These are phyloP conservation scores for Ameiurus melas DNA, from an alignment of 2,113 vertebrate genomes.

Conservation along the genomic window DNA sequence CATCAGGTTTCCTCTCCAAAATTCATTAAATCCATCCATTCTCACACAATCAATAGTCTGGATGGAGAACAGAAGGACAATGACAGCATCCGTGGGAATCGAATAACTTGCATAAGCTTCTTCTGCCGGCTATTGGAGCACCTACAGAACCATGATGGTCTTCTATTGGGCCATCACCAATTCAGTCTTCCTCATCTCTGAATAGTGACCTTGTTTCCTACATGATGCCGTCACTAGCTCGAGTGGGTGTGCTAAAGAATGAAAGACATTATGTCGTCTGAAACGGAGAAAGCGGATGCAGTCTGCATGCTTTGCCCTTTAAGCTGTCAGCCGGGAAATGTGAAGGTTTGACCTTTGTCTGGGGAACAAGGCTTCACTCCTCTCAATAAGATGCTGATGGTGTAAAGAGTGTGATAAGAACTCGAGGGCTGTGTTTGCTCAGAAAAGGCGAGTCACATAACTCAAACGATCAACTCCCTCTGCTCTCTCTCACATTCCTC, in stretches of 20 bases:
- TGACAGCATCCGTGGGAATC: constrained; percentile 48
- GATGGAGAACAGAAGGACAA: constrained; percentile 20
- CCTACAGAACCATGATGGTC: constrained; percentile 4
- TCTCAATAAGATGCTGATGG: constrained; percentile 17
- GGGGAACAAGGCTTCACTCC: constrained; percentile 13
- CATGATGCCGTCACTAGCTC: not conserved
- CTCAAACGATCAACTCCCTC: not conserved
- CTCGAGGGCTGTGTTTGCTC: constrained; percentile 16
- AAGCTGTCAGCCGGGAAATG: constrained; percentile 10
- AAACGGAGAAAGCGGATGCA: not conserved
- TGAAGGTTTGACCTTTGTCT: constrained; percentile 47
- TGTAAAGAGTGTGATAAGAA: constrained; percentile 33
- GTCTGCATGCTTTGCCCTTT: constrained; percentile 28
- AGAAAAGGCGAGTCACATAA: not conserved
- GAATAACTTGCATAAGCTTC: constrained; percentile 47
- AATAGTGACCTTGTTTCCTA: not conserved
- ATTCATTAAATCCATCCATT: constrained; percentile 59
- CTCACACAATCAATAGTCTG: constrained; percentile 57
- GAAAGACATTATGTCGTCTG: constrained; percentile 4
- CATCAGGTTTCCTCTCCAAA: constrained; percentile 28
- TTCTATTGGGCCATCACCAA: not conserved
- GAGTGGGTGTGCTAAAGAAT: constrained; percentile 4
- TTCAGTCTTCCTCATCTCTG: not conserved
- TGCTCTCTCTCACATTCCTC: not conserved
- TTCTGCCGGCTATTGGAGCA: constrained; percentile 47